phyloP scores from a whole-genome alignment of 2,797 vertebrate species.

The Acanthurus tractus region DNA sequence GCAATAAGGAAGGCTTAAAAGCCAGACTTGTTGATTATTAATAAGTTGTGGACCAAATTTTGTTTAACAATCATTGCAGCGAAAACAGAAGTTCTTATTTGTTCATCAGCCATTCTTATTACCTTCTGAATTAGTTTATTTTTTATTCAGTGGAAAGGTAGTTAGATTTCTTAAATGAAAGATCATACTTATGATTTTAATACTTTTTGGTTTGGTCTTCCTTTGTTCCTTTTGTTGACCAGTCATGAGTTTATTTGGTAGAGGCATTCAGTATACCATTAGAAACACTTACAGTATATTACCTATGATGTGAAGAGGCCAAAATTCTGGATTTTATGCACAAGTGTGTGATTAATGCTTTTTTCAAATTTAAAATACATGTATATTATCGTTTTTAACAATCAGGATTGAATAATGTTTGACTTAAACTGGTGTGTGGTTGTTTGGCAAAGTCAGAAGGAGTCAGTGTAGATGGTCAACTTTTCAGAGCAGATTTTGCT shows the following conservation, averaged over 20 bases:
- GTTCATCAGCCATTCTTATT: not conserved
- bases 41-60: not conserved
- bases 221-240: not conserved
- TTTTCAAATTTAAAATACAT: not conserved
- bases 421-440: slow-evolving; percentile 5
- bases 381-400: slow-evolving; percentile 25
- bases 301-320: slow-evolving; percentile 35
- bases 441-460: not conserved
- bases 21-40: not conserved
- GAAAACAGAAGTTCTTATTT: too few species aligned
- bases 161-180: not conserved
- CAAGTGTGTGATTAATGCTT: not conserved
- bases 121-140: not conserved
- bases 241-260: not conserved
- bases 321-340: slow-evolving; percentile 28
- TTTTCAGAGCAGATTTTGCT: not conserved
- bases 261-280: not conserved
- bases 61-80: too few species aligned
- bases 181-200: not conserved
- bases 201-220: slow-evolving; percentile 5
- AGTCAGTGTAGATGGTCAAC: not conserved
- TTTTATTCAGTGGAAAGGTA: not conserved
- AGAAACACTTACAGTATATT: not conserved
- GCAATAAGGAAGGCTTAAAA: not conserved
- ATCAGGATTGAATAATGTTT: slow-evolving; percentile 42